These are phyloP conservation scores for Andricus curvator DNA, from an alignment of 2,888 invertebrate genomes.

Conservation along the genomic window DNA sequence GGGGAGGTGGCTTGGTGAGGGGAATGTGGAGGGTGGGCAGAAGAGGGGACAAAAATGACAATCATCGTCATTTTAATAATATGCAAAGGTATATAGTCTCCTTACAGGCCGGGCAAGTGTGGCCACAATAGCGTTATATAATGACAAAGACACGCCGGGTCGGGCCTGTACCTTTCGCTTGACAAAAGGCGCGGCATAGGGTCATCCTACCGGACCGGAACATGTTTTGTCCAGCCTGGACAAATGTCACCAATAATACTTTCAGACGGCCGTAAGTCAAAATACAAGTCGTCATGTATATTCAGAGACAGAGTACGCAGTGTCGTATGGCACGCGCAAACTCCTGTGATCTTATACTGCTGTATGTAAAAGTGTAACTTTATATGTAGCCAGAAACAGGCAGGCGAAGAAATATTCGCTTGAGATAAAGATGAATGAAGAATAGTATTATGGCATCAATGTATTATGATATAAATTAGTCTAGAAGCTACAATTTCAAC, in stretches of 20 bases:
- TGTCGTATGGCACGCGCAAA: constrained; percentile 42
- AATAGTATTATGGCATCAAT: no score
- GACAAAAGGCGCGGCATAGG: constrained; percentile 78
- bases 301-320: constrained; percentile 48
- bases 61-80: constrained; percentile 78
- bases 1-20: constrained; percentile 49
- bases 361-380: neutral
- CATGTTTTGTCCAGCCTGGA: constrained; percentile 76
- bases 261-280: constrained; percentile 67
- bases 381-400: neutral
- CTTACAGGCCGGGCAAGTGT: constrained; percentile 76
- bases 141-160: constrained; percentile 77
- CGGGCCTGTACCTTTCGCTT: constrained; percentile 75
- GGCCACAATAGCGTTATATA: constrained; percentile 78
- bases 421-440: neutral
- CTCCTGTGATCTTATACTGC: neutral
- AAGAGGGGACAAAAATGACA: constrained; percentile 74
- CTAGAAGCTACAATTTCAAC: no score
- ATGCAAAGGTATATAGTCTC: constrained; percentile 72
- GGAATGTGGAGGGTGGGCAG: constrained; percentile 45
- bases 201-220: constrained; percentile 78
- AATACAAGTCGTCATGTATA: constrained; percentile 61
- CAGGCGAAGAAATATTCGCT: neutral
- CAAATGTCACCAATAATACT: constrained; percentile 73
- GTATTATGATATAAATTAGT: no score